phyloP scores from a whole-genome alignment of 2,797 vertebrate genomes.

The Champsocephalus gunnari region DNA sequence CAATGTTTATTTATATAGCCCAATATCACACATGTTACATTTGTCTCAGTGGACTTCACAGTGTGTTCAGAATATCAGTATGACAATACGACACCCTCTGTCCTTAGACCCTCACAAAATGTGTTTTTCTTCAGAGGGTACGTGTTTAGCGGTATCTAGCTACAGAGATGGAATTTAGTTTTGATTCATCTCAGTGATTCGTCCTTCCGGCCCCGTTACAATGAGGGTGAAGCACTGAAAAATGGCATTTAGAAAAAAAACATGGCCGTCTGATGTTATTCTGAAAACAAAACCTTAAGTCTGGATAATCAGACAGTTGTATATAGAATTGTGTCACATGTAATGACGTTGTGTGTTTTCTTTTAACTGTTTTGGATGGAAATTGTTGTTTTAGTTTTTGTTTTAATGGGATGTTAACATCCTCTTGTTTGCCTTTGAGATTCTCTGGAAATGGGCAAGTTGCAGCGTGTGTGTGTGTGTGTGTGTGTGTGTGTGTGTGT shows the following conservation, averaged over 20 bases:
- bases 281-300: not conserved
- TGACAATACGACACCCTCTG: too few species aligned
- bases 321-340: not conserved
- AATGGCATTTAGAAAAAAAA: too few species aligned
- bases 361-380: not conserved
- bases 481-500: not conserved
- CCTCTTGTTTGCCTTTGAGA: not conserved
- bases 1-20: too few species aligned
- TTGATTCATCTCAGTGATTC: not conserved
- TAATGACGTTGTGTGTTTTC: not conserved
- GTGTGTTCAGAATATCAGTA: too few species aligned
- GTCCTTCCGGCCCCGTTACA: not conserved
- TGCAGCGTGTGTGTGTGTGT: not conserved
- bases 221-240: too few species aligned
- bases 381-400: not conserved
- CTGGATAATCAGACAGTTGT: too few species aligned
- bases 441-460: not conserved
- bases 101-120: too few species aligned
- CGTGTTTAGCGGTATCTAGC: too few species aligned
- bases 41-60: too few species aligned
- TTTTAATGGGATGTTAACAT: not conserved
- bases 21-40: too few species aligned
- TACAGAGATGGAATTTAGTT: not conserved
- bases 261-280: not conserved
- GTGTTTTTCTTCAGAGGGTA: too few species aligned